Base-by-base conservation (phyloP, 2,888 invertebrate species). In the Nemotelus pantherinus region DNA sequence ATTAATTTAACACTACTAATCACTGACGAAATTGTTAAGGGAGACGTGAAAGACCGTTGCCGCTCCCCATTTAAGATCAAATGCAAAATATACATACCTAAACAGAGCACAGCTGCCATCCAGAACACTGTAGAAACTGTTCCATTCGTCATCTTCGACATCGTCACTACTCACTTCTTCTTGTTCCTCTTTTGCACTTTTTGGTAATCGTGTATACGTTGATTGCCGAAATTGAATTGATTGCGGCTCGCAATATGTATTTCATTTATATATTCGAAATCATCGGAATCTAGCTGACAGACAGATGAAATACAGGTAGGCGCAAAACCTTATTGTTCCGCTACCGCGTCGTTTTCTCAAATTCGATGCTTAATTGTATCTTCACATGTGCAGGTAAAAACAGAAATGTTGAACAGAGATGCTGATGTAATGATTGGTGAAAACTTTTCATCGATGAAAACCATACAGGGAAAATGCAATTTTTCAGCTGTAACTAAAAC, bases 261-360 rank as follows among this genome's bases (percentile, higher is more conserved):
- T 70, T 50, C 70, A 43, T 70, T 70, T 70, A 70, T 70, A 70
- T 70, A 70, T 70, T 70, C 55, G 55, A 41, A 53, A 53, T 55
- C 55, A 3, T 48, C 67, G 43, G 53, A 55, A 70, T 25, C 25
- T 25, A 25, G 25, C 25, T 25, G 25, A 25, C 25, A 25, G 25
- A 25, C 25, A 25, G 25, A 43, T 41, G 43, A 70, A n/a, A 10
- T 43, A 70, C 7, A 53, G 47, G 53, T 25, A 65, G 65, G 65
- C 47, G 47, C 44, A 70, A 70, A 70, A 70, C 47, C 47, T 48
- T 55, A 47, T 70, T 70, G 55, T 53, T 43, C 5, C 7, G 55
- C 70, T 48, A 70, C 55, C 55, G 3, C 43, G 44, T 9, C 53
- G 43, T 70, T 70, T 55, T 48, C 60, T 43, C 7, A 41, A 25